A percentile compares a stretch with the other conserved stretches of the same genome.
Conservation (phyloP, 2,797 vertebrate species). For the Bovichtus variegatus region DNA sequence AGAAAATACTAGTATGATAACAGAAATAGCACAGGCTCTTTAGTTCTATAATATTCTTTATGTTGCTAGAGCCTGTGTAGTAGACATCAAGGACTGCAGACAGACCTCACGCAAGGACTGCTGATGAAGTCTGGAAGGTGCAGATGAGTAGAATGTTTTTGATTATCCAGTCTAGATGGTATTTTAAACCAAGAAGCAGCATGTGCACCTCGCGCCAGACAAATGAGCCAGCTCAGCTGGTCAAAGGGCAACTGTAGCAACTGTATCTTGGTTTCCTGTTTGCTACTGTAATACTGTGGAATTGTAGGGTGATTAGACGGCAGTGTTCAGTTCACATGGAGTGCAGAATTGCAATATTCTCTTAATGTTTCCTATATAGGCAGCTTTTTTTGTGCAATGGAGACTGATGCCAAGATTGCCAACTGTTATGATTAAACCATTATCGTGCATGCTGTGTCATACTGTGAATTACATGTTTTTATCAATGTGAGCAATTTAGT, state of each 20-base stretch:
- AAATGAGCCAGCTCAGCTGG: slow-evolving; percentile 64
- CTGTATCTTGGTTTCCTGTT: slow-evolving; percentile 67
- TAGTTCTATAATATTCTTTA: slow-evolving; percentile 48
- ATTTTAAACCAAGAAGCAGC: slow-evolving; percentile 71
- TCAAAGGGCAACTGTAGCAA: slow-evolving; percentile 75
- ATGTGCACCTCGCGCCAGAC: slow-evolving; percentile 51
- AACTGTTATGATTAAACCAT: slow-evolving; percentile 42
- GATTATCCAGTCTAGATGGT: slow-evolving; percentile 73
- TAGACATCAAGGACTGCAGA: slow-evolving; percentile 68
- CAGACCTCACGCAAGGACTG: slow-evolving; percentile 53
- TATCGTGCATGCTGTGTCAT: neutral
- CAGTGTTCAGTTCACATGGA: slow-evolving; percentile 58
- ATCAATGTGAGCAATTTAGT: slow-evolving; percentile 48
- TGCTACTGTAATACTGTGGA: slow-evolving; percentile 66
- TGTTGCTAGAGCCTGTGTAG: slow-evolving; percentile 51
- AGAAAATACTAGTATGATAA: slow-evolving; percentile 29
- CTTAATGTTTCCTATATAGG: slow-evolving; percentile 27
- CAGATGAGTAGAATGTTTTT: slow-evolving; percentile 71
- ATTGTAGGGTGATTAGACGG: slow-evolving; percentile 76
- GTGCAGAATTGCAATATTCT: slow-evolving; percentile 45
- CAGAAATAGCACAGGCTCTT: slow-evolving; percentile 42
- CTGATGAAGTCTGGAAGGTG: slow-evolving; percentile 71
- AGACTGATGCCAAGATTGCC: slow-evolving; percentile 20
- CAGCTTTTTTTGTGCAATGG: slow-evolving; percentile 42
- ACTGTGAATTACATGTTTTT: slow-evolving; percentile 42